These are phyloP conservation scores for Colinus virginianus DNA, from an alignment of 2,113 vertebrate genomes.

Conservation along the genomic window DNA sequence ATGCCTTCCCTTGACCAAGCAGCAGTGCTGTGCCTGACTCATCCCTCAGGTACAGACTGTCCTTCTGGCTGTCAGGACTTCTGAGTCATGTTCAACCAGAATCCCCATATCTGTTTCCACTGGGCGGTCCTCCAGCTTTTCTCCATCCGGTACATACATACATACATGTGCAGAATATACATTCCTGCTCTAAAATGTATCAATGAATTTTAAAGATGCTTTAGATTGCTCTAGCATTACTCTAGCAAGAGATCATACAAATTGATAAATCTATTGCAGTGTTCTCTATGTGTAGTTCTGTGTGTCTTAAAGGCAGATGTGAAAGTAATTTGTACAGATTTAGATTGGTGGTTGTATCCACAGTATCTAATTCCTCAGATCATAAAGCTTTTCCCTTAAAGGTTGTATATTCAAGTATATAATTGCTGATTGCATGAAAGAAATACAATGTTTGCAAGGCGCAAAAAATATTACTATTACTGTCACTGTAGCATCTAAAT, in stretches of 20 bases:
- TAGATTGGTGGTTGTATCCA: not conserved
- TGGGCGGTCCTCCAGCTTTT: no score
- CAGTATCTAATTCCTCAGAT: not conserved
- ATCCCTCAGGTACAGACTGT: no score
- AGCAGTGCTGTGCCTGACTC: no score
- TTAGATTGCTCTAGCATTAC: not conserved
- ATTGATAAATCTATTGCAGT: not conserved
- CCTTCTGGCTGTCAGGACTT: no score
- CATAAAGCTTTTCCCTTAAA: not conserved
- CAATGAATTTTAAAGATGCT: not conserved
- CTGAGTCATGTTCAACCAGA: no score
- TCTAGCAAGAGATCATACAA: not conserved
- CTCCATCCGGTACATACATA: no score
- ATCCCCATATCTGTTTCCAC: no score
- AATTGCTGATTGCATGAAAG: not conserved
- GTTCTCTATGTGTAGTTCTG: not conserved
- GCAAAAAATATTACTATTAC: not conserved
- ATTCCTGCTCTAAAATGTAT: not conserved
- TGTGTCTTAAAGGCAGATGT: not conserved
- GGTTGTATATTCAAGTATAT: not conserved
- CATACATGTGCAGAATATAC: no score
- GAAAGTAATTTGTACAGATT: not conserved
- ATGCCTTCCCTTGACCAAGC: no score
- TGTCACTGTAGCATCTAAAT: not conserved
- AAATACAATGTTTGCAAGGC: not conserved